These are phyloP conservation scores for Drosophila varians DNA, from an alignment of 1,140 invertebrate species.

Conservation along the genomic window DNA sequence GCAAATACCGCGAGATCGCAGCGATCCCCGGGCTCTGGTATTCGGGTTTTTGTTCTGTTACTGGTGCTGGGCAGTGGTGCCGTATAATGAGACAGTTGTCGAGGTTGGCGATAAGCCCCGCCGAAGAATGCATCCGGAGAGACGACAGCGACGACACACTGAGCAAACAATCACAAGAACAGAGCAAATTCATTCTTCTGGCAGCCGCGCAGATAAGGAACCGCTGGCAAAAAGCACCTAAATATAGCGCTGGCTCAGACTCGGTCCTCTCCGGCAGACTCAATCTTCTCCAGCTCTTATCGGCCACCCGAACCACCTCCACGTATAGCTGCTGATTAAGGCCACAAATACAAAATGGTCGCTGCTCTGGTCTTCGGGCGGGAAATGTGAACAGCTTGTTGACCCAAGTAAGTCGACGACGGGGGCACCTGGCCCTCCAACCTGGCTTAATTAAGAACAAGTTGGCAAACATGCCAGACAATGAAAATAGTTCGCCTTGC, in stretches of 20 bases:
- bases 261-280: constrained; percentile 43
- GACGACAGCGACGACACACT: constrained; percentile 38
- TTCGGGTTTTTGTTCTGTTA: background rate
- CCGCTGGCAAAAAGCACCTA: constrained; percentile 47
- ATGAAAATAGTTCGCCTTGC: constrained; percentile 77
- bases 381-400: constrained; percentile 59
- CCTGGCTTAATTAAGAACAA: constrained; percentile 79
- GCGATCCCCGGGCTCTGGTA: constrained; percentile 13
- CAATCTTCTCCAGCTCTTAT: constrained; percentile 59
- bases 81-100: constrained; percentile 68
- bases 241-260: constrained; percentile 41
- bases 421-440: constrained; percentile 29
- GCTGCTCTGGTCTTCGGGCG: constrained; percentile 24
- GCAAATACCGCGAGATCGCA: constrained; percentile 71
- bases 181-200: constrained; percentile 77
- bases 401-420: constrained; percentile 46
- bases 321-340: constrained; percentile 72
- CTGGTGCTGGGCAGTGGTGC: constrained; percentile 1
- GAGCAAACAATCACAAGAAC: constrained; percentile 73
- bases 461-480: constrained; percentile 68
- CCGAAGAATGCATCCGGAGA: constrained; percentile 67
- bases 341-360: constrained; percentile 67
- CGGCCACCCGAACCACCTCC: constrained; percentile 31
- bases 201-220: constrained; percentile 59
- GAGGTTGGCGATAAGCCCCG: constrained; percentile 61